Evolutionary conservation across 2,888 invertebrate genomes (phyloP), one percentile per base, ranked within the genome.

Genomic region (Lumbricus terrestris): DNA sequence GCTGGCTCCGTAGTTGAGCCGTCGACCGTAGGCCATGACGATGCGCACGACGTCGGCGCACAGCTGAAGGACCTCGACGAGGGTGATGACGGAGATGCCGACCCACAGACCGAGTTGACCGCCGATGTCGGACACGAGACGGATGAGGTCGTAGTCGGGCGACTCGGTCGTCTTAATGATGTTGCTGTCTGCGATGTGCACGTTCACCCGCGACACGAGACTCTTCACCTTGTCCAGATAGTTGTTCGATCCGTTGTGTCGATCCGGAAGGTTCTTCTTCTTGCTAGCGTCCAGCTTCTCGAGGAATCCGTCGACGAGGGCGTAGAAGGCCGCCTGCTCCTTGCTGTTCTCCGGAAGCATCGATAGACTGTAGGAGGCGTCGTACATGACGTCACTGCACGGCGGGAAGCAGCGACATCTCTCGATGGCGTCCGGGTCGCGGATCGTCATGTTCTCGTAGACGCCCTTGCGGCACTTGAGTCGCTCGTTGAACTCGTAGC

Each of bases 61-160:
- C 38, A 92, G 90, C 89, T 92, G 92, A 37, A 92, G 38, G 34
- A 93, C 92, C 89, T 93, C 93, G 82, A 93, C 92, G 69, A 93
- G 90, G 5, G 93, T 93, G 88, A 93, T 93, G 47, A 93, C 92
- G 4, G 92, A 93, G 40, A 85, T 85, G 82, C 93, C 93, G 85
- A 93, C 92, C 92, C 92, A 93, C n/a, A 92, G 90, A 0, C 93
- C 93, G 29, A 93, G 91, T 91, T 93, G 93, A n/a, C 93, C 93
- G 1, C 93, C 93, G 83, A 93, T 92, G 89, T 93, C 93, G 20
- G 92, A 92, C 33, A 93, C 90, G 34, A 93, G 91, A 20, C 92
- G 90, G 37, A 92, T 92, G 35, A 91, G 89, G 83, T 93, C 92
- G 85, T 93, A 93, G 89, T 93, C 93, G n/a, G 92, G 92, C 15